phyloP scores from a whole-genome alignment of 2,888 invertebrate genomes.

The Torymus tubicola region DNA sequence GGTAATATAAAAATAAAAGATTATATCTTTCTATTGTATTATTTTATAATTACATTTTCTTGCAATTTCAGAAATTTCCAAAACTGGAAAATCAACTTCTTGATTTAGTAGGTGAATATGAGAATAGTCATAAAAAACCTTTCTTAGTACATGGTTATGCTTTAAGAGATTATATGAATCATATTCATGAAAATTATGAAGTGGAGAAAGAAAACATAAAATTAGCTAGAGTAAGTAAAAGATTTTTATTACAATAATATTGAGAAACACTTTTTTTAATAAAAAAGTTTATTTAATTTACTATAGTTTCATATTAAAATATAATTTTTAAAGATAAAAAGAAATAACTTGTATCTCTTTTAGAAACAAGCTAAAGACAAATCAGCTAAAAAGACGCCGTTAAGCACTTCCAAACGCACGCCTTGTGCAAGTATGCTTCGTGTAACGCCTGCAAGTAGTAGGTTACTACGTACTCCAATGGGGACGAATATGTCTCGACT shows the following conservation, averaged over 20 bases:
- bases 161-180: slow-evolving; percentile 80
- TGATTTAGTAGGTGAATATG: slow-evolving; percentile 77
- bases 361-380: slow-evolving; percentile 77
- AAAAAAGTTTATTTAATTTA: no score
- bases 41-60: slow-evolving; percentile 17
- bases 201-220: slow-evolving; percentile 76
- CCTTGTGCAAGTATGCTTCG: slow-evolving; percentile 65
- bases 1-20: slow-evolving; percentile 44
- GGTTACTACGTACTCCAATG: slow-evolving; percentile 52
- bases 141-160: slow-evolving; percentile 83
- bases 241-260: background rate
- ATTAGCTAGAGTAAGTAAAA: slow-evolving; percentile 67
- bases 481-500: slow-evolving; percentile 44
- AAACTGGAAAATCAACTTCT: slow-evolving; percentile 84
- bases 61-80: slow-evolving; percentile 79
- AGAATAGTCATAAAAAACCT: slow-evolving; percentile 75
- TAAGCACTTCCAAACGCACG: slow-evolving; percentile 69
- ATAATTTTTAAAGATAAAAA: no score
- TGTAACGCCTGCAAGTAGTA: slow-evolving; percentile 60
- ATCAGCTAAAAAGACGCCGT: slow-evolving; percentile 68
- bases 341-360: slow-evolving; percentile 76
- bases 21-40: background rate
- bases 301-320: no score
- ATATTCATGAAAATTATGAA: slow-evolving; percentile 81
- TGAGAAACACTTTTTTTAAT: no score